A percentile compares a stretch with the other conserved stretches of the same genome.
Evolutionary conservation across 2,113 vertebrate species (phyloP).

Genomic region (Motacilla alba): DNA sequence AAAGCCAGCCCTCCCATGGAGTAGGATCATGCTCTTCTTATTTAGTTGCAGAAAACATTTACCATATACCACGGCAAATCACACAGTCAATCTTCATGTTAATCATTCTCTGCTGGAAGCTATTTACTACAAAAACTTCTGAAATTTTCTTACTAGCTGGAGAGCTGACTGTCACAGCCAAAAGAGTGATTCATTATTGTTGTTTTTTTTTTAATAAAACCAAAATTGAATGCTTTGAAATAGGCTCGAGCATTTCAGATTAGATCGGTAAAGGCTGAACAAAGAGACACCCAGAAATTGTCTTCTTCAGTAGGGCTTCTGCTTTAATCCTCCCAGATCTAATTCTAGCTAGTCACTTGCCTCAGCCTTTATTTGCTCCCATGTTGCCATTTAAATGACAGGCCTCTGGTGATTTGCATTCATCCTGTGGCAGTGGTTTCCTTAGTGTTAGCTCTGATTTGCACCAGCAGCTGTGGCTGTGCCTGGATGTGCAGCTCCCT

Average conservation of each 20-base stretch:
- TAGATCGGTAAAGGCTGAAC: neutral
- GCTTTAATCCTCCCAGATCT: neutral
- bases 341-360: neutral
- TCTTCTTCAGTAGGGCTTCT: neutral
- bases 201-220: neutral
- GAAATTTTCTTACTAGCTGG: conserved; percentile 37
- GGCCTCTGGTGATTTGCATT: neutral
- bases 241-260: neutral
- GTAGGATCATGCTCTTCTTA: neutral
- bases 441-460: neutral
- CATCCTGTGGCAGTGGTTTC: neutral
- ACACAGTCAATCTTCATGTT: conserved; percentile 55
- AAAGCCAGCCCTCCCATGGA: conserved; percentile 7
- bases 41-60: conserved; percentile 43
- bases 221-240: neutral
- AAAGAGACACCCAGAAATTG: neutral
- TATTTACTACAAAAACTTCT: conserved; percentile 49
- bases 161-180: neutral
- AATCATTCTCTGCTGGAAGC: conserved; percentile 61
- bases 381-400: neutral
- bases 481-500: neutral
- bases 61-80: conserved; percentile 9
- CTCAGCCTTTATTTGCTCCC: neutral
- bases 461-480: neutral
- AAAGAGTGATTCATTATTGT: neutral